phyloP scores from a whole-genome alignment of 2,797 vertebrate genomes.

The Sebastes alutus region DNA sequence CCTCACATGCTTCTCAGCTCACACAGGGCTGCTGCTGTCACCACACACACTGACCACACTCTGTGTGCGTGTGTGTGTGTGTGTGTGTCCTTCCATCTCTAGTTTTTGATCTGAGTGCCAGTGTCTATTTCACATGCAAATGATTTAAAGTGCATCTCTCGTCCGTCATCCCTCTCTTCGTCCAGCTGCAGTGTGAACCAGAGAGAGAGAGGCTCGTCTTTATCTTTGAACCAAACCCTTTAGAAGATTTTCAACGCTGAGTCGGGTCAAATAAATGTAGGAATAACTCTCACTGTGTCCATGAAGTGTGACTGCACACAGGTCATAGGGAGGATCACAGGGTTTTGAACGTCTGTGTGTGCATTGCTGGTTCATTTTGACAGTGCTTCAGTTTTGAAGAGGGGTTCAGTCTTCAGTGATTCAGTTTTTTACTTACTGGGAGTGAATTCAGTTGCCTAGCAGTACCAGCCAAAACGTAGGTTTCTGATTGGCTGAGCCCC shows the following conservation, averaged over 20 bases:
- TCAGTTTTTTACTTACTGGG: background rate
- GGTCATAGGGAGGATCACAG: background rate
- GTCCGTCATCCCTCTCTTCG: slow-evolving; percentile 24
- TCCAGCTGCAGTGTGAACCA: slow-evolving; percentile 57
- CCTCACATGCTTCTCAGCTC: slow-evolving; percentile 48
- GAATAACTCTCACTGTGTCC: background rate
- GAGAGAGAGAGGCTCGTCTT: slow-evolving; percentile 29
- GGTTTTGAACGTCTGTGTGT: background rate
- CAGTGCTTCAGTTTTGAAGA: background rate
- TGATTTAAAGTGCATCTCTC: slow-evolving; percentile 49
- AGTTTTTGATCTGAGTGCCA: slow-evolving; percentile 68
- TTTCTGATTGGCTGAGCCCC: slow-evolving; percentile 6
- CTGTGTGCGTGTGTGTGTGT: background rate
- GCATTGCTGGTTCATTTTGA: background rate
- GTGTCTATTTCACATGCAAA: slow-evolving; percentile 70
- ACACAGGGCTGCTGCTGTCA: slow-evolving; percentile 43
- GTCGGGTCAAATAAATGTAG: slow-evolving; percentile 10
- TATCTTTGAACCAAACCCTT: slow-evolving; percentile 5
- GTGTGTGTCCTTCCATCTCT: slow-evolving; percentile 17
- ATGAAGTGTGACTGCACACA: background rate
- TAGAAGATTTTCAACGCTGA: background rate
- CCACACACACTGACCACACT: slow-evolving; percentile 13
- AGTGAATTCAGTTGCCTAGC: background rate
- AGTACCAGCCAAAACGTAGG: background rate
- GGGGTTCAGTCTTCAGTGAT: background rate